Conservation (phyloP, 1,140 invertebrate species). For the Anastrepha obliqua region DNA sequence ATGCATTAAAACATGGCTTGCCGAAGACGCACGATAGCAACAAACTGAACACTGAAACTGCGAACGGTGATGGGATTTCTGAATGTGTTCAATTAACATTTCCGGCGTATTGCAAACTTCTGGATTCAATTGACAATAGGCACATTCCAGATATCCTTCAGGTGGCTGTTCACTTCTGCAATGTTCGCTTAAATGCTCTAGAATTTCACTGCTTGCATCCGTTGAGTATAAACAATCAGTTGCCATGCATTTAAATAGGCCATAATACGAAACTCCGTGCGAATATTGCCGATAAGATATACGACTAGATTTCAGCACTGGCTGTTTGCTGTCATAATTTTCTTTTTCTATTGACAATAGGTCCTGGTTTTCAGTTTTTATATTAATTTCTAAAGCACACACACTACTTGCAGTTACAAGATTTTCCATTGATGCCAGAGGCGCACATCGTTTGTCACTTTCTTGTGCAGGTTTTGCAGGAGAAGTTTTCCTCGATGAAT, state of each 20-base stretch:
- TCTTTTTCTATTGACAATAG: neutral
- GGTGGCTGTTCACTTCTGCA: neutral
- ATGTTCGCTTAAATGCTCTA: conserved; percentile 50
- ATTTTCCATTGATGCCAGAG: conserved; percentile 9
- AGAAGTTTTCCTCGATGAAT: neutral
- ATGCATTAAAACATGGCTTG: conserved; percentile 34
- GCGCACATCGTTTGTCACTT: neutral
- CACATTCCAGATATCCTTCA: conserved; percentile 30
- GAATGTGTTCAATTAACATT: conserved; percentile 29
- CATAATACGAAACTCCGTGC: conserved; percentile 26
- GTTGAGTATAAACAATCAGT: conserved; percentile 54
- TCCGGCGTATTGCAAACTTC: neutral
- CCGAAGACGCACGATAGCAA: conserved; percentile 47
- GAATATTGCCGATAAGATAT: conserved; percentile 47
- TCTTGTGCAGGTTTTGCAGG: neutral
- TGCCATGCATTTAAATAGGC: conserved; percentile 53
- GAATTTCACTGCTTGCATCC: conserved; percentile 5
- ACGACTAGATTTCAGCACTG: neutral
- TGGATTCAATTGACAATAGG: conserved; percentile 38
- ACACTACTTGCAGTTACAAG: neutral
- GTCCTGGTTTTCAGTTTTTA: neutral
- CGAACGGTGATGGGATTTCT: neutral
- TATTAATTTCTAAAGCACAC: neutral
- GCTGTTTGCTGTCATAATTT: neutral
- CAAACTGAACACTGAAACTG: conserved; percentile 54